phyloP scores from a whole-genome alignment of 1,140 invertebrate genomes.

The Caligus rogercresseyi region DNA sequence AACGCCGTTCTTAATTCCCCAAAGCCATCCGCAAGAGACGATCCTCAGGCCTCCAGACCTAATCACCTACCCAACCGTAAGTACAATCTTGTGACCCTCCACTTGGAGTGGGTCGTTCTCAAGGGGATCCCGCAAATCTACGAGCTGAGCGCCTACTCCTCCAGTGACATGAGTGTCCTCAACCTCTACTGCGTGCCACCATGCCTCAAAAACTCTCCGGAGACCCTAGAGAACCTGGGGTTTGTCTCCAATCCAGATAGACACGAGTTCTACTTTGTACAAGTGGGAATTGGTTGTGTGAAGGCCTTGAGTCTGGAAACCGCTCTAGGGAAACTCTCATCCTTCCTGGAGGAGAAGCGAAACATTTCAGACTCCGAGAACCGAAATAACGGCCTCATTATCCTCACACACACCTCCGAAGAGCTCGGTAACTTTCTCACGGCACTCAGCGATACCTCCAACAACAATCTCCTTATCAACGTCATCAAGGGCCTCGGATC shows the following conservation, averaged over 20 bases:
- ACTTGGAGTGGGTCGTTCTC: slow-evolving; percentile 5
- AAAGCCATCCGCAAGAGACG: neutral
- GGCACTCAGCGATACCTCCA: neutral
- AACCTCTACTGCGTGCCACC: neutral
- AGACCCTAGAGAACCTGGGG: slow-evolving; percentile 2
- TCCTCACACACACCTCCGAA: neutral
- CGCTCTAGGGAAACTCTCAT: slow-evolving; percentile 1
- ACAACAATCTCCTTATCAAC: slow-evolving; percentile 5
- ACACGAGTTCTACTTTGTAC: slow-evolving; percentile 7
- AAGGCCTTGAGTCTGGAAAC: neutral
- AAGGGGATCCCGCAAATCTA: slow-evolving; percentile 5
- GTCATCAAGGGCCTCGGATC: slow-evolving; percentile 9
- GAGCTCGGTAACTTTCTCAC: neutral
- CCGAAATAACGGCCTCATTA: slow-evolving; percentile 11
- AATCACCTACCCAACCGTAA: slow-evolving; percentile 4
- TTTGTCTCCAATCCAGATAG: neutral
- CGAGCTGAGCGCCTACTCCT: slow-evolving; percentile 2
- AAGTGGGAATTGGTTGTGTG: slow-evolving; percentile 7
- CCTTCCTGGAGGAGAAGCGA: slow-evolving; percentile 11
- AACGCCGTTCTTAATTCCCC: slow-evolving; percentile 2
- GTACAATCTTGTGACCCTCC: neutral
- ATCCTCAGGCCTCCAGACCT: neutral
- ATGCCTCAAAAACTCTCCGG: neutral
- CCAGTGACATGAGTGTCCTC: slow-evolving; percentile 3
- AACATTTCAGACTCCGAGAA: neutral